Conservation (phyloP, 1,140 invertebrate species). For the Pseudomyrmex concolor region DNA sequence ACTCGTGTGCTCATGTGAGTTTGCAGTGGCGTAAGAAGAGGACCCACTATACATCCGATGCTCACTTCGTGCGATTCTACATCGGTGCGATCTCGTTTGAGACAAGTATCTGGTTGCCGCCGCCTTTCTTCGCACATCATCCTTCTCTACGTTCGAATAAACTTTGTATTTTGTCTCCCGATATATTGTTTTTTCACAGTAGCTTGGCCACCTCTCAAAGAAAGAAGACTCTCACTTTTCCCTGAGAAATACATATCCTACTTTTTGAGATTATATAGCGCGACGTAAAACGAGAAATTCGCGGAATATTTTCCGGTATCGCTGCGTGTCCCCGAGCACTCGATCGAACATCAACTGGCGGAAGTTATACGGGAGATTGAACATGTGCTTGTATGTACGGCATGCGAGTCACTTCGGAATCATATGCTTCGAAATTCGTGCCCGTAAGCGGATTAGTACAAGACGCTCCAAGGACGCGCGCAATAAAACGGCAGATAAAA, state of each 20-base stretch:
- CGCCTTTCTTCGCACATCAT: no score
- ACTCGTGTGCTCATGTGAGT: conserved; percentile 2
- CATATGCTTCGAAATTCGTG: conserved; percentile 55
- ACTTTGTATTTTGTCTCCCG: conserved; percentile 52
- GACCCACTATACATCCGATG: neutral
- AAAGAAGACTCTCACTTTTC: neutral
- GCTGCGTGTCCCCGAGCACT: conserved; percentile 44
- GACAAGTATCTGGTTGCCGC: conserved; percentile 18
- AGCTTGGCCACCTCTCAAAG: neutral
- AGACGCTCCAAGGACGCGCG: conserved; percentile 32
- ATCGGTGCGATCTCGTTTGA: conserved; percentile 30
- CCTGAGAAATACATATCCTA: conserved; percentile 2
- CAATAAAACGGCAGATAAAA: conserved; percentile 52
- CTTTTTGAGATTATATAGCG: conserved; percentile 50
- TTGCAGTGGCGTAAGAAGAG: conserved; percentile 32
- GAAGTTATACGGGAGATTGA: conserved; percentile 42
- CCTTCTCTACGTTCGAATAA: conserved; percentile 25
- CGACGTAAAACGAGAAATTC: conserved; percentile 51
- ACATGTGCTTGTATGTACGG: conserved; percentile 43
- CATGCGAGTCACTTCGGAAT: conserved; percentile 49
- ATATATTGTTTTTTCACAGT: conserved; percentile 43
- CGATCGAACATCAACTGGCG: conserved; percentile 32
- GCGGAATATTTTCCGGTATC: conserved; percentile 46
- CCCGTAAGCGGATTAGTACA: conserved; percentile 51
- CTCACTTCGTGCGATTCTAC: neutral